Evolutionary conservation across 2,797 vertebrate genomes (phyloP), one percentile per base, ranked within the genome.

Genomic region (Coregonus ussuriensis): DNA sequence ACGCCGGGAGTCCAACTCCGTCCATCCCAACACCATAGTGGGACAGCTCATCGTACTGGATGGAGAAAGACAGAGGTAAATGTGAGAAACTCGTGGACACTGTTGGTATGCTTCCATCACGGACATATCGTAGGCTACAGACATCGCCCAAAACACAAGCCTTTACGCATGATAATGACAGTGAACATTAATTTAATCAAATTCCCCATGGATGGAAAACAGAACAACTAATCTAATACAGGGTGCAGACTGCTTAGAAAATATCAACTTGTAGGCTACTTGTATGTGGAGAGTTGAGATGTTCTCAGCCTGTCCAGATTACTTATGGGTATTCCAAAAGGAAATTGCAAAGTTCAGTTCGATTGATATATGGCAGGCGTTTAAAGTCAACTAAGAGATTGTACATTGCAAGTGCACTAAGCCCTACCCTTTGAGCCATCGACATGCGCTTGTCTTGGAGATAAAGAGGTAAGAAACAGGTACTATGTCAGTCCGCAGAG

Each of bases 361-460:
- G 16, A 51, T 71, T 11, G 18, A 25, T 1, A 47, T 47, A 11
- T 3, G 9, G 41, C 41, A 47, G 41, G 9, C 9, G 41, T 11
- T 47, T 47, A 11, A 47, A 47, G 41, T 47, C 41, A 6, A 81
- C 18, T 62, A 29, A 69, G 63, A 67, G 7, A 51, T 53, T 5
- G 37, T 6, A 67, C 66, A 54, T 69, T 21, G 11, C 15, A 76
- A 76, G 6, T 25, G 47, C 14, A 74, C 16, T 18, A 62, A 91
- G 91, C 94, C 96, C 88, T 96, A 98, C 97, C 96, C 97, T 95
- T 95, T 98, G 97, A 93, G 97, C 95, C 97, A 98, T 98, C 93
- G 94, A 94, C 93, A 92, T 93, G 93, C 93, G 93, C 93, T 71
- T 16, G 37, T 80, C 13, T 51, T 47, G 70, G 67, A 77, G 72